These are phyloP conservation scores for Podarcis muralis DNA, from an alignment of 2,113 vertebrate species.

Conservation along the genomic window DNA sequence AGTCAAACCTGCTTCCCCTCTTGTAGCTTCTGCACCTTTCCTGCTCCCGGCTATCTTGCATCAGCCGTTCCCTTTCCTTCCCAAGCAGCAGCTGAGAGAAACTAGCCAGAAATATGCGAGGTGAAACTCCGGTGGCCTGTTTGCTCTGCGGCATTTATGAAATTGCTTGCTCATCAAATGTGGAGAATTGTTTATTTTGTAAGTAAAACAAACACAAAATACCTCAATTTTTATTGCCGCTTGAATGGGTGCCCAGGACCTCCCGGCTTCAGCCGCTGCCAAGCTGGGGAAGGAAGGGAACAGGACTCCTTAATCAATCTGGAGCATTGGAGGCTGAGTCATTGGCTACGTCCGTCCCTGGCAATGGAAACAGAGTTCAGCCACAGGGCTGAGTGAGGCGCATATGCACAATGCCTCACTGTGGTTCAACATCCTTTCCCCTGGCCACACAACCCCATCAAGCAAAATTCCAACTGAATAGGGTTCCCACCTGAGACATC, in stretches of 20 bases:
- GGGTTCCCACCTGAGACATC: background rate
- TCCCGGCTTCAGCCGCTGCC: rapidly evolving
- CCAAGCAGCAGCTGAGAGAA: background rate
- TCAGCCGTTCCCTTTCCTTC: background rate
- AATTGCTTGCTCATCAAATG: constrained; percentile 55
- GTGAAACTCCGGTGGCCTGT: constrained; percentile 23
- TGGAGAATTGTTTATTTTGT: constrained; percentile 46
- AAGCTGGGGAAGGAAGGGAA: background rate
- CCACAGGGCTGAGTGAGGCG: background rate
- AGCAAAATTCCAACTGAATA: background rate
- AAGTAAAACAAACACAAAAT: constrained; percentile 49
- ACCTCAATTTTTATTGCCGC: background rate
- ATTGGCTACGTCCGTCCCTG: rapidly evolving
- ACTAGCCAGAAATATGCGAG: constrained; percentile 25
- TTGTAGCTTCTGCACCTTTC: rapidly evolving
- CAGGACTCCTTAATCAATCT: rapidly evolving
- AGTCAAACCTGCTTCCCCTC: background rate
- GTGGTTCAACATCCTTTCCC: background rate
- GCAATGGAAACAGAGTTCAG: background rate
- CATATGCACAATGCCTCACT: background rate
- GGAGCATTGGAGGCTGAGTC: background rate
- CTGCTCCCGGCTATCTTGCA: rapidly evolving
- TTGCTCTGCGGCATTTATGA: constrained; percentile 41
- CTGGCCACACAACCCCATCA: too few species aligned
- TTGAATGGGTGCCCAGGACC: constrained; percentile 24